Conservation (phyloP, 2,888 invertebrate genomes). For the Eudemis profundana region DNA sequence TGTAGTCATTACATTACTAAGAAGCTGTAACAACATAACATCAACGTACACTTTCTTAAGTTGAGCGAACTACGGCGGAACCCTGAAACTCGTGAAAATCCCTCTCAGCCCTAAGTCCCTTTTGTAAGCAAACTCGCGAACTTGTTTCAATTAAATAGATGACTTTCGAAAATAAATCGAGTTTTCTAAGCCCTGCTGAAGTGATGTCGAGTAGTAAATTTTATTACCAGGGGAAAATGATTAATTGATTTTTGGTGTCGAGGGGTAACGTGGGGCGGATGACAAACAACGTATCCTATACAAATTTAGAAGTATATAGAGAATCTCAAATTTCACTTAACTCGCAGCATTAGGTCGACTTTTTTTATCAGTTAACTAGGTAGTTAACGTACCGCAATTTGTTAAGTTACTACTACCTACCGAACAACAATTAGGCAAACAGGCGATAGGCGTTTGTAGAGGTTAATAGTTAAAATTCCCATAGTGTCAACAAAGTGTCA, state of each 20-base stretch:
- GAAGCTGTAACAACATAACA: too few relatives aligned
- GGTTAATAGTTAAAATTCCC: too few relatives aligned
- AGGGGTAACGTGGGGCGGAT: conserved; percentile 47
- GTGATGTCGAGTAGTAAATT: conserved; percentile 57
- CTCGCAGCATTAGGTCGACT: not conserved
- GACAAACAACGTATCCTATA: conserved; percentile 53
- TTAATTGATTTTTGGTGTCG: conserved; percentile 57
- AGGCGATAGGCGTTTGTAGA: too few relatives aligned
- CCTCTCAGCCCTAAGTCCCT: conserved; percentile 47
- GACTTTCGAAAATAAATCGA: conserved; percentile 64
- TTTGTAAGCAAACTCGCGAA: conserved; percentile 56
- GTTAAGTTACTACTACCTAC: too few relatives aligned
- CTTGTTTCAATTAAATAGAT: conserved; percentile 67
- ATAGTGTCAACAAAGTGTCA: too few relatives aligned
- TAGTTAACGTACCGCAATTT: not conserved
- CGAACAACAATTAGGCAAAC: too few relatives aligned
- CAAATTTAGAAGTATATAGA: conserved; percentile 31
- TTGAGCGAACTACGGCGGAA: not conserved
- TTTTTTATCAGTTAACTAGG: not conserved
- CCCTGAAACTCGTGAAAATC: conserved; percentile 38
- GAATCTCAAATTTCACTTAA: not conserved
- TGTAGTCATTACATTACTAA: too few relatives aligned
- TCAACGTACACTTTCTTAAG: too few relatives aligned
- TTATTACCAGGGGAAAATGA: conserved; percentile 57
- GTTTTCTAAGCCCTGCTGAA: conserved; percentile 52